phyloP scores from a whole-genome alignment of 53 echinoderm and acorn worm genomes.

The Holothuria leucospilota region DNA sequence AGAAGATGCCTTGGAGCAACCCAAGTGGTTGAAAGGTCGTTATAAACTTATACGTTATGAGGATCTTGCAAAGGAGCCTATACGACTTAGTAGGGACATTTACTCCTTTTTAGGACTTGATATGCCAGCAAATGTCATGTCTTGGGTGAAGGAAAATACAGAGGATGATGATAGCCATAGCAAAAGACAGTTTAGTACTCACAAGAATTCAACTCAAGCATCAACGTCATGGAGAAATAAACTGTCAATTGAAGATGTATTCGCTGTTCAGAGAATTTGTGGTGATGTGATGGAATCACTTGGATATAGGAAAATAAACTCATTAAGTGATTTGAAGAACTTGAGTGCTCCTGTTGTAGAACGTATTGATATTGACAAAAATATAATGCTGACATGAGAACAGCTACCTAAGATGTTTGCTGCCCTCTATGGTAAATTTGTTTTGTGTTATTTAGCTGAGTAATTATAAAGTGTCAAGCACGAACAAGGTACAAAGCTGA shows the following conservation, averaged over 20 bases:
- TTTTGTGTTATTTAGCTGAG: too few relatives aligned
- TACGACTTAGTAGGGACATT: slow-evolving; percentile 70
- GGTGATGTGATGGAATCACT: slow-evolving; percentile 74
- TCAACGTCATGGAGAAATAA: slow-evolving; percentile 71
- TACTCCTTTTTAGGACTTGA: slow-evolving; percentile 79
- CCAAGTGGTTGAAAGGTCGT: slow-evolving; percentile 72
- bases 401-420: too few relatives aligned
- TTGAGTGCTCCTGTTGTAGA: slow-evolving; percentile 7
- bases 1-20: slow-evolving; percentile 57
- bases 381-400: not conserved
- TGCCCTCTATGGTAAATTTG: too few relatives aligned
- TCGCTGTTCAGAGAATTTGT: slow-evolving; percentile 72
- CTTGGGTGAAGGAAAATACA: slow-evolving; percentile 80
- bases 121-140: slow-evolving; percentile 48
- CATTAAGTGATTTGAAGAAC: slow-evolving; percentile 19
- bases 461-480: too few relatives aligned
- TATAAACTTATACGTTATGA: slow-evolving; percentile 93
- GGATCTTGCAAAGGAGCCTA: slow-evolving; percentile 78
- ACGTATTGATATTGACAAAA: slow-evolving; percentile 45
- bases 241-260: slow-evolving; percentile 65
- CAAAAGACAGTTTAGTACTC: slow-evolving; percentile 75
- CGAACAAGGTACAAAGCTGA: too few relatives aligned
- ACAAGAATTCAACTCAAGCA: slow-evolving; percentile 80
- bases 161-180: slow-evolving; percentile 48
- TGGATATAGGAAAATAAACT: slow-evolving; percentile 61